These are phyloP conservation scores for Hydrochoerus hydrochaeris DNA, from an alignment of 2,113 vertebrate genomes.

Conservation along the genomic window DNA sequence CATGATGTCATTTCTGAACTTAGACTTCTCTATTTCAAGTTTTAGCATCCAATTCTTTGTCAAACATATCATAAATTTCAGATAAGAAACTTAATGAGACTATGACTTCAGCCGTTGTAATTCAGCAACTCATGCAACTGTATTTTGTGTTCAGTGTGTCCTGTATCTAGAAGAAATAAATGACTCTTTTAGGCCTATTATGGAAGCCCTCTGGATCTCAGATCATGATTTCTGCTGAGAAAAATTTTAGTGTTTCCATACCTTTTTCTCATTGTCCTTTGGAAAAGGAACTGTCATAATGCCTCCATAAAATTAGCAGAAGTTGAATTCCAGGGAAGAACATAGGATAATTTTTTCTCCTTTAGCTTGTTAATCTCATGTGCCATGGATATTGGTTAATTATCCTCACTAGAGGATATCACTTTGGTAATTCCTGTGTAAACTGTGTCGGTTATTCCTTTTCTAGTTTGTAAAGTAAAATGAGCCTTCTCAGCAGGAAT, in stretches of 20 bases:
- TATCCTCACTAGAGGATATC: not conserved
- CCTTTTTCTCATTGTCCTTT: not conserved
- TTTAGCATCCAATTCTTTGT: not conserved
- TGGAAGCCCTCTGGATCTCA: not conserved
- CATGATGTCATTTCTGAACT: not conserved
- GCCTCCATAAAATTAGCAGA: conserved; percentile 1
- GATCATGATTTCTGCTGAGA: not conserved
- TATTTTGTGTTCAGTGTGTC: not conserved
- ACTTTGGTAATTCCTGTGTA: not conserved
- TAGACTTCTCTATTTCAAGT: not conserved
- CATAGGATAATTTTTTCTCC: not conserved
- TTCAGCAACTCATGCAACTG: not conserved
- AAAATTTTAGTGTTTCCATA: conserved; percentile 43
- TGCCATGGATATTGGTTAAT: not conserved
- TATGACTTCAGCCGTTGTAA: not conserved
- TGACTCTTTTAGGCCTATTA: not conserved
- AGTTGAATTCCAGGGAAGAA: not conserved
- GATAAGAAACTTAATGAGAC: not conserved
- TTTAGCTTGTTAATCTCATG: not conserved
- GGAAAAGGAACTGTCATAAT: conserved; percentile 13
- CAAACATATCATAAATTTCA: not conserved
- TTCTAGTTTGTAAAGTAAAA: conserved; percentile 31
- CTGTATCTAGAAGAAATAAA: not conserved
- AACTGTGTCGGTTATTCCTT: conserved; percentile 8
- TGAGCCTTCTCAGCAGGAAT: not conserved